Conservation (phyloP, 2,113 vertebrate genomes). For the Cinclus cinclus region DNA sequence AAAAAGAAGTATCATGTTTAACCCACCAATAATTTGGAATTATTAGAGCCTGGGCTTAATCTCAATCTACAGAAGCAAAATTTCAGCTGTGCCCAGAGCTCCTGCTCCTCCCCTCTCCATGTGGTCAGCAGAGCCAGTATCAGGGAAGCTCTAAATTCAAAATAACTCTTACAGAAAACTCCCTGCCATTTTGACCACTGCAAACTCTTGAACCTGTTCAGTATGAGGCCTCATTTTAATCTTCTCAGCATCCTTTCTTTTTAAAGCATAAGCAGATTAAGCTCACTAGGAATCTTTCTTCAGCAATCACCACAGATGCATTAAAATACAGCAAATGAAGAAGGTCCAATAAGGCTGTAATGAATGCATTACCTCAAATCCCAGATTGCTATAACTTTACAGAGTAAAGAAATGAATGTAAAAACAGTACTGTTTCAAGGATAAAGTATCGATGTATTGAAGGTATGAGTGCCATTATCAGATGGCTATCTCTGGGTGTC, state of each 20-base stretch:
- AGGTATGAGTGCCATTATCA: constrained; percentile 52
- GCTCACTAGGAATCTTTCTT: not conserved
- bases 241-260: constrained; percentile 29
- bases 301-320: not conserved
- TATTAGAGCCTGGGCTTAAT: not conserved
- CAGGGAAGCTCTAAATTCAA: accelerated
- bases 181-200: not conserved
- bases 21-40: not conserved
- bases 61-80: not conserved
- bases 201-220: not conserved
- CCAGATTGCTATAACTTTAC: constrained; percentile 27
- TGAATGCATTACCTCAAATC: constrained; percentile 42
- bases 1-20: not conserved
- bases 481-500: constrained; percentile 36
- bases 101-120: not conserved
- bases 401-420: constrained; percentile 36
- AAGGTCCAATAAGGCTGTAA: not conserved
- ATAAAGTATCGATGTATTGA: constrained; percentile 53
- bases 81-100: not conserved
- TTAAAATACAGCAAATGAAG: constrained; percentile 38
- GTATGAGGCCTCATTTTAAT: not conserved
- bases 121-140: not conserved
- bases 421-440: constrained; percentile 44
- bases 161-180: not conserved
- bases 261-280: constrained; percentile 33